Base-by-base conservation (phyloP, 2,797 vertebrate species). In the Picus viridis region DNA sequence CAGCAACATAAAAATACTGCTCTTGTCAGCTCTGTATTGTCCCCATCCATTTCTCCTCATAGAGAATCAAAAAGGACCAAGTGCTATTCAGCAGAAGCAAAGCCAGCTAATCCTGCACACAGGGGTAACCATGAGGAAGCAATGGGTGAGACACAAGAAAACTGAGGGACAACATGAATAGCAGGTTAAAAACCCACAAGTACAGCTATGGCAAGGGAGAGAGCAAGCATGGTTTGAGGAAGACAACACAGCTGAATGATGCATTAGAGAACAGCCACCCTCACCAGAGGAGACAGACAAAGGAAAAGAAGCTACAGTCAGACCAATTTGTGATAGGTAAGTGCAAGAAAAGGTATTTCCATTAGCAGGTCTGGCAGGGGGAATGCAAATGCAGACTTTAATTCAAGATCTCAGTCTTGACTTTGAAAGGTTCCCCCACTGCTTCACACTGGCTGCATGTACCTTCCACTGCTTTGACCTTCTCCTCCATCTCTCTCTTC, bases 401-500 rank as follows among this genome's bases (percentile, higher is more conserved):
- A 81, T 29, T 83, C 53, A 90, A 78, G 83, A 71, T 61, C 36
- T 89, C 29, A 81, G 1, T 51, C n/a, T 56, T 7, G 12, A 26
- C 17, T 88, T 88, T 71, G 65, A 86, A 72, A 64, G 6, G 19
- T 77, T 82, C 63, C 26, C 39, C 10, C 49, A 3, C 57, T 64
- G n/a, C 57, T 90, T 73, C 73, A 69, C 7, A 12, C 36, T 19
- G 54, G n/a, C 26, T 3, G 1, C 45, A 92, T 65, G 1, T 97
- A 99, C 99, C 99, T 98, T 99, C 99, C 49, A 98, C 99, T 10
- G 99, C 99, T 97, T 99, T 99, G 89, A 99, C 98, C 91, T 98
- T 98, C 88, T 99, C 99, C 84, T 98, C 97, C 97, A 99, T 98
- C 85, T 99, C 99, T 78, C 98, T 97, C 89, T 99, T 98, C 22